Percentiles rank a stretch among this genome's conserved stretches.
Evolutionary conservation across 2,113 vertebrate genomes (phyloP).

Genomic region (Pandion haliaetus): DNA sequence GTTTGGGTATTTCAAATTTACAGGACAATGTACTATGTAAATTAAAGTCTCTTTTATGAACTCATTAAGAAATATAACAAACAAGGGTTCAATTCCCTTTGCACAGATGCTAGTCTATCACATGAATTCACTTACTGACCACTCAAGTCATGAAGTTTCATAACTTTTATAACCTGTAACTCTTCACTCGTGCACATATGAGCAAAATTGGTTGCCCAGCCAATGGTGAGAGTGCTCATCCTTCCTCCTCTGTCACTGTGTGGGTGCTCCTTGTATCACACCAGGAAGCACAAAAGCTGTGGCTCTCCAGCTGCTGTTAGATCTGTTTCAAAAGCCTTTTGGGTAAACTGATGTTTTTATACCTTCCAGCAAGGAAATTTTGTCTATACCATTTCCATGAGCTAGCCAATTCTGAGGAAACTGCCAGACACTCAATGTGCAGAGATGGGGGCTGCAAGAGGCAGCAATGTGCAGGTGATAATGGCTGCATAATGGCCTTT

Average conservation of each 20-base stretch:
- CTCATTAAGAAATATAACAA: neutral
- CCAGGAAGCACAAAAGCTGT: neutral
- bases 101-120: neutral
- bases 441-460: neutral
- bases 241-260: neutral
- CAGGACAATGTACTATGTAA: neutral
- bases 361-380: neutral
- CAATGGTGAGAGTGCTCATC: neutral
- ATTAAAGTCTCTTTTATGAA: neutral
- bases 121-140: neutral
- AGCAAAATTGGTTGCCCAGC: neutral
- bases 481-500: neutral
- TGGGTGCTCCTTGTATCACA: fast-evolving
- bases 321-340: neutral
- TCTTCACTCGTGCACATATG: neutral
- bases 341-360: neutral
- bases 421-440: too few relatives aligned
- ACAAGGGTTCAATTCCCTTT: neutral
- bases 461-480: neutral
- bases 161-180: neutral
- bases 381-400: neutral
- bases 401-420: neutral
- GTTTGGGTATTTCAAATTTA: neutral
- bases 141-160: neutral
- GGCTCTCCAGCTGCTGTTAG: neutral